Percentiles rank a stretch among this genome's conserved stretches.
These are phyloP conservation scores for Carassius carassius DNA, from an alignment of 2,113 vertebrate genomes.

Conservation along the genomic window DNA sequence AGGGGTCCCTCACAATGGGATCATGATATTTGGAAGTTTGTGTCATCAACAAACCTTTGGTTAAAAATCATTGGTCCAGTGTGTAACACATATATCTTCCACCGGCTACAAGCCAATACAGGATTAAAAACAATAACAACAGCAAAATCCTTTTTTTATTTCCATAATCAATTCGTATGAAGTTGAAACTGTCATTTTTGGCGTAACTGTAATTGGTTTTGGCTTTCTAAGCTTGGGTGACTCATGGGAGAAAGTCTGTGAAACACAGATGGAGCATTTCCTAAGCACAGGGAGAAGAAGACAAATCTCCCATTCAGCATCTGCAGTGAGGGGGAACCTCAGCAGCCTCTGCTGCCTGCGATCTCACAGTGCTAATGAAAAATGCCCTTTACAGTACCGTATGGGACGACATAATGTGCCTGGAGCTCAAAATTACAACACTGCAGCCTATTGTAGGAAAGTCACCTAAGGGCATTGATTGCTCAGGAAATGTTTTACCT, in stretches of 20 bases:
- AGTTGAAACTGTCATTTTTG: slow-evolving; percentile 85
- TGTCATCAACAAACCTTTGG: neutral
- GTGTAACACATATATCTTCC: neutral
- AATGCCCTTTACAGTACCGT: slow-evolving; percentile 13
- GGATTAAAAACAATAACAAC: slow-evolving; percentile 53
- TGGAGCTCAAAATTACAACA: slow-evolving; percentile 20
- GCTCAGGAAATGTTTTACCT: neutral
- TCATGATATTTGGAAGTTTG: neutral
- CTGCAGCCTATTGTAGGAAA: slow-evolving; percentile 2
- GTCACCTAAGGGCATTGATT: neutral
- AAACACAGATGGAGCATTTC: slow-evolving; percentile 82
- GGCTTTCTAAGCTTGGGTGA: slow-evolving; percentile 77
- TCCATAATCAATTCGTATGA: slow-evolving; percentile 72
- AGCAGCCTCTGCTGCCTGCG: slow-evolving; percentile 30
- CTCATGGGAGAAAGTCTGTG: slow-evolving; percentile 82
- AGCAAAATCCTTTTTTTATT: slow-evolving; percentile 67
- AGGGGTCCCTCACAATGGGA: neutral
- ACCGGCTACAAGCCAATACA: slow-evolving; percentile 35
- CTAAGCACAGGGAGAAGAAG: slow-evolving; percentile 61
- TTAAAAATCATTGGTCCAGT: neutral
- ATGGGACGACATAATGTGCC: slow-evolving; percentile 14
- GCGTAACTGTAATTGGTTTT: slow-evolving; percentile 84
- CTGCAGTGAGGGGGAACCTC: slow-evolving; percentile 46
- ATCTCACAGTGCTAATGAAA: slow-evolving; percentile 37
- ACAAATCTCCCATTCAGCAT: slow-evolving; percentile 72